Base-by-base conservation (phyloP, 1,140 invertebrate species). In the Oscheius sp. region DNA sequence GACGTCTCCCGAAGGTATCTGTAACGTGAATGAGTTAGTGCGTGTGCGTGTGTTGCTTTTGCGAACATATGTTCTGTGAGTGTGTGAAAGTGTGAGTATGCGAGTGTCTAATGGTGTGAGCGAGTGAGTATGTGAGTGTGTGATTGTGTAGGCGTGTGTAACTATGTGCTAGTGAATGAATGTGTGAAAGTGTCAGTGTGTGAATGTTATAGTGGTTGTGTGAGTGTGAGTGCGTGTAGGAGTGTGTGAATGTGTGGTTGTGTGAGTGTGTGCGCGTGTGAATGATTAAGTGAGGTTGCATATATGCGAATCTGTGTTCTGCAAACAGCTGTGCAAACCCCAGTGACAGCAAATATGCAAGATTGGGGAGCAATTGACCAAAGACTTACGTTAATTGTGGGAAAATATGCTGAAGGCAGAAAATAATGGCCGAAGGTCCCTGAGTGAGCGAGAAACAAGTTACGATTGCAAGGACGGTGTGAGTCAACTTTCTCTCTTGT, bases 401-500 rank as follows among this genome's bases (percentile, higher is more conserved):
- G 26, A 64, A 65, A 20, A 71, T 18, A 13, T 71, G 45, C 36
- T 62, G 58, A 1, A 36, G 45, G 10, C 58, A 61, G 42, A 63
- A 71, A 20, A 71, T 49, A 10, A 71, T 31, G 7, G 69, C 69
- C 13, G 69, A 71, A 18, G 69, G 63, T 67, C 64, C 72, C 36
- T 74, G 72, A n/a, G 72, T 74, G 18, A 74, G 31, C 32, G 72
- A 61, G 65, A 74, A 74, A 35, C 72, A 74, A 1, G 59, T 73
- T 23, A 74, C 58, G 18, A 74, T 74, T 4, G 72, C 72, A 28
- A 74, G 23, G 36, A 74, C 65, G 2, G 72, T 62, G 23, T 67
- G 64, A 13, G 72, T 74, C 72, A 74, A 63, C 23, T 62, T 67
- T 29, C 61, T 74, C 32, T 74, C 72, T 34, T 74, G 72, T 26